Conservation (phyloP, 2,888 invertebrate species). For the Pachycephus smyrnensis region DNA sequence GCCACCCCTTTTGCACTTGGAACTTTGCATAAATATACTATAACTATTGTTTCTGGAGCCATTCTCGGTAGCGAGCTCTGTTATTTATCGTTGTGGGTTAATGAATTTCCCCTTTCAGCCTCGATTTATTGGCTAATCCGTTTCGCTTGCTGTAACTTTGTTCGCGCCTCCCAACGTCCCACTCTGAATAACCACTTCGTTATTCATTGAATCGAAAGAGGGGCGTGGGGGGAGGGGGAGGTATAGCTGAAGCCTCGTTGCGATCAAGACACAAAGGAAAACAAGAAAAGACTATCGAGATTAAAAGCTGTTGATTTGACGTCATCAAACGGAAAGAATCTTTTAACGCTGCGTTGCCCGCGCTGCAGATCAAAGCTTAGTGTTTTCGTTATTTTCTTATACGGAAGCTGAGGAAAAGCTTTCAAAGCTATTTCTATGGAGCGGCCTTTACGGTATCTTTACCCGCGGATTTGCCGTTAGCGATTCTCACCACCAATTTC, state of each 20-base stretch:
- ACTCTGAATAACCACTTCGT: too few relatives aligned
- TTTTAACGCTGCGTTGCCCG: too few relatives aligned
- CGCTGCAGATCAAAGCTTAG: too few relatives aligned
- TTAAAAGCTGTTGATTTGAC: too few relatives aligned
- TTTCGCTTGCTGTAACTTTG: slow-evolving; percentile 10
- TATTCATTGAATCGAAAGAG: too few relatives aligned
- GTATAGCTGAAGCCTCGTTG: slow-evolving; percentile 7
- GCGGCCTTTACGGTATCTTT: too few relatives aligned
- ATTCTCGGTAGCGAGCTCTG: slow-evolving; percentile 39
- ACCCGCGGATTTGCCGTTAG: too few relatives aligned
- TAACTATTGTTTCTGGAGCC: slow-evolving; percentile 58
- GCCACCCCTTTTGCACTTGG: slow-evolving; percentile 44
- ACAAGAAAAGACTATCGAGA: slow-evolving; percentile 3
- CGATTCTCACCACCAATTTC: neutral
- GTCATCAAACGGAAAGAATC: too few relatives aligned
- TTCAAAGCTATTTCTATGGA: too few relatives aligned
- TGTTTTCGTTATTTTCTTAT: too few relatives aligned
- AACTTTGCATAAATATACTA: slow-evolving; percentile 64
- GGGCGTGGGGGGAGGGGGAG: neutral
- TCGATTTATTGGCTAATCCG: slow-evolving; percentile 56
- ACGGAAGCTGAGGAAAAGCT: too few relatives aligned
- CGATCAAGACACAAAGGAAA: slow-evolving; percentile 6
- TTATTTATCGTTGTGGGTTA: slow-evolving; percentile 62
- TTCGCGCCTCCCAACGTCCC: neutral
- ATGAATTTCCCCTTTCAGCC: slow-evolving; percentile 58